phyloP scores from a whole-genome alignment of 2,113 vertebrate species.

The Xiphophorus maculatus region DNA sequence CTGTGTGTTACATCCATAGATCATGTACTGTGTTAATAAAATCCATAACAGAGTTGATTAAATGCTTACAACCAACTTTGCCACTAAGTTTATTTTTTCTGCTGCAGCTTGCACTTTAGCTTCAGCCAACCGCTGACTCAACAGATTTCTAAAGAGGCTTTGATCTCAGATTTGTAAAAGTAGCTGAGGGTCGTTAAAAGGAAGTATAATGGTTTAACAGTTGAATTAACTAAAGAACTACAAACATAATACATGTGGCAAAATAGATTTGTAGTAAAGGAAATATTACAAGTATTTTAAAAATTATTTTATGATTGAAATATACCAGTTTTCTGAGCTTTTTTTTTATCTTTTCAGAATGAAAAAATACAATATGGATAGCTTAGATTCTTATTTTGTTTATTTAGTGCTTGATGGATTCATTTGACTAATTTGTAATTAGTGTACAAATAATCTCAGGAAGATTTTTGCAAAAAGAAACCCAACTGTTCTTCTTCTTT shows the following conservation, averaged over 20 bases:
- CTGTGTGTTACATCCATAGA: background rate
- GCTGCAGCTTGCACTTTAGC: conserved; percentile 40
- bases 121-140: conserved; percentile 68
- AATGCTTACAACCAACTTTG: conserved; percentile 11
- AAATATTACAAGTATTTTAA: no score
- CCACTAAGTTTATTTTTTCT: background rate
- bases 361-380: no score
- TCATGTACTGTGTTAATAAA: background rate
- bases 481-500: background rate
- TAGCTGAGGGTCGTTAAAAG: conserved; percentile 9
- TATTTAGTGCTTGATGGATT: no score
- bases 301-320: no score
- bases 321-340: no score
- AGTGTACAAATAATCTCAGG: background rate
- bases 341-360: no score
- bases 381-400: no score
- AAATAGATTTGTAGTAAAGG: no score
- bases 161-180: conserved; percentile 64
- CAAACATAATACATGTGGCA: no score
- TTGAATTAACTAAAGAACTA: no score
- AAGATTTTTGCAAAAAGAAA: background rate
- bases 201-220: no score
- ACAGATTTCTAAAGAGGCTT: conserved; percentile 61
- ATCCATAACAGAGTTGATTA: background rate
- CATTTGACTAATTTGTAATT: background rate